Evolutionary conservation across 2,113 vertebrate species (phyloP), one percentile per base, ranked within the genome.

Genomic region (Apeltes quadracus): DNA sequence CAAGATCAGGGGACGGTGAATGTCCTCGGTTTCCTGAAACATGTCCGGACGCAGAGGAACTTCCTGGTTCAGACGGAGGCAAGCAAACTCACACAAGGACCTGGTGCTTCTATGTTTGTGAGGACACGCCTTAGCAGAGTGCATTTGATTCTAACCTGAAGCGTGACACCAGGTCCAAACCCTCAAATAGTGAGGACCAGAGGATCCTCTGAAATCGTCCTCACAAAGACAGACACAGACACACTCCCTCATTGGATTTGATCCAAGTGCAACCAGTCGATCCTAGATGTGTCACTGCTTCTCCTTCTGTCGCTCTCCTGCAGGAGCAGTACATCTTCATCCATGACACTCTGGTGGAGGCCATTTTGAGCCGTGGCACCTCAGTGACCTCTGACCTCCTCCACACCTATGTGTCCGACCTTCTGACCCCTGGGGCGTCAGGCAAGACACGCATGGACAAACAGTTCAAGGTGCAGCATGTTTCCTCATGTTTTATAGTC

Each of bases 11-110:
- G 95, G 8, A 96, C 93, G 0, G 95, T 98, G 74, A 96, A 97
- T 38, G 78, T 99, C 69, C 96, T 98, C 61, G 96, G 96, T 54
- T 99, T 98, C 90, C 87, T 99, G 61, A 98, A 99, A 81, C 97
- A 98, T 69, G 97, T 99, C 68, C 94, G 97, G 46, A 97, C 96
- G 5, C 97, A 99, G 91, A 96, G 97, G 83, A 99, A 98, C 94
- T 98, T 97, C 86, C 91, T 99, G 92, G 97, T 99, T 51, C 97
- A 99, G 89, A 99, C 97, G 1, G 96, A 99, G 96, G 97, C 98
- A 93, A 88, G 87, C 32, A 3, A 22, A 13, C 22, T 25, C 22
- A 25, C 14, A 29, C 25, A 9, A 16, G 25, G 14, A 15, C 22
- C 22, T 14, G 2, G 50, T 53, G 11, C 46, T 50, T 50, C 20